Conservation (phyloP, 2,113 vertebrate genomes). For the Ageneiosus marmoratus region DNA sequence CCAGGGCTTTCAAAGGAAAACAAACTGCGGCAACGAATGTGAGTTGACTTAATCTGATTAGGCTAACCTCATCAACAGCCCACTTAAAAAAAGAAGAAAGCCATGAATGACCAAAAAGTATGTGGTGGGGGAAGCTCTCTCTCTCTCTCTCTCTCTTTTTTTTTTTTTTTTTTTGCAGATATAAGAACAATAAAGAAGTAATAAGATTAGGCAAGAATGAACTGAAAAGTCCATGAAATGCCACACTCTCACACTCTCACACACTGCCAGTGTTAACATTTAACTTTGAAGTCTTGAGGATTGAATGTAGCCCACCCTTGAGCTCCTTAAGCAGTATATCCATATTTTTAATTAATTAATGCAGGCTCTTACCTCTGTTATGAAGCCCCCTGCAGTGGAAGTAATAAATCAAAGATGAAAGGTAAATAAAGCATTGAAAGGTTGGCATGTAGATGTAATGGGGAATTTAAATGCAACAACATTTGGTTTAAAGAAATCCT, state of each 20-base stretch:
- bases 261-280: conserved; percentile 62
- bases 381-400: conserved; percentile 60
- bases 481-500: conserved; percentile 61
- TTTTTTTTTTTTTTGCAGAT: conserved; percentile 64
- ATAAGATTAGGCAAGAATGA: conserved; percentile 72
- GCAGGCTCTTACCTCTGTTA: conserved; percentile 59
- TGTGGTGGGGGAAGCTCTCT: conserved; percentile 69
- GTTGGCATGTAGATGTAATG: conserved; percentile 57
- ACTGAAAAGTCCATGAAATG: conserved; percentile 64
- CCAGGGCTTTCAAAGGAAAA: conserved; percentile 83
- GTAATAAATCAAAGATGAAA: conserved; percentile 71
- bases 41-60: conserved; percentile 96
- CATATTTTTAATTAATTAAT: conserved; percentile 69
- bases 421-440: conserved; percentile 62
- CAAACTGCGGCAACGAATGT: conserved; percentile 85
- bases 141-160: conserved; percentile 65
- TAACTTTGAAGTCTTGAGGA: conserved; percentile 56
- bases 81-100: conserved; percentile 82
- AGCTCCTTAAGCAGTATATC: conserved; percentile 69
- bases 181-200: conserved; percentile 72
- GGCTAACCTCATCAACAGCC: conserved; percentile 88
- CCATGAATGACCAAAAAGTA: conserved; percentile 72
- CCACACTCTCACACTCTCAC: conserved; percentile 53
- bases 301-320: conserved; percentile 38
- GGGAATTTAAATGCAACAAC: conserved; percentile 58